These are phyloP conservation scores for Sarcophaga bullata DNA, from an alignment of 1,140 invertebrate species.

Conservation along the genomic window DNA sequence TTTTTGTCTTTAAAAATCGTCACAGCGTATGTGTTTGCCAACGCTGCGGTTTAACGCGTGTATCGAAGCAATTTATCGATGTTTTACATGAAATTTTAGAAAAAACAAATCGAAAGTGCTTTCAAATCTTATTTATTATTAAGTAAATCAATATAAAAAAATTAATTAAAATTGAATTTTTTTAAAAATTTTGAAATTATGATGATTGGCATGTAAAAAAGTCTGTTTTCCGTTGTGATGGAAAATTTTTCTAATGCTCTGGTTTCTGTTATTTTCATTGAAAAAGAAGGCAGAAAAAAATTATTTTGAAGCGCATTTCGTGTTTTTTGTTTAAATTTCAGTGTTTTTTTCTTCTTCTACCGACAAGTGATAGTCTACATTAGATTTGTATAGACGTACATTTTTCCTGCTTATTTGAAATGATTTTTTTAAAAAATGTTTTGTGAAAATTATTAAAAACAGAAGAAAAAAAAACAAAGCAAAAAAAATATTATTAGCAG, in stretches of 20 bases:
- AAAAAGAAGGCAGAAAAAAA: no score
- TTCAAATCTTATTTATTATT: background rate
- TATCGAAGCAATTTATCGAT: background rate
- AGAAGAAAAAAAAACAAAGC: no score
- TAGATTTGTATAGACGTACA: background rate
- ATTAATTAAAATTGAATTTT: background rate
- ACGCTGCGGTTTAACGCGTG: background rate
- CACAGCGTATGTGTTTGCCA: slow-evolving; percentile 10
- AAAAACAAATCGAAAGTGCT: background rate
- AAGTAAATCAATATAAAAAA: background rate
- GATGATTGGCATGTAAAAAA: slow-evolving; percentile 1
- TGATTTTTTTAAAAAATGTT: background rate
- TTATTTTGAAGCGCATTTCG: no score
- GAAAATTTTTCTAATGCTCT: background rate
- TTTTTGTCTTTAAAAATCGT: slow-evolving; percentile 35
- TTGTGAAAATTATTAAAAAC: background rate
- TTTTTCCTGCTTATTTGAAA: background rate
- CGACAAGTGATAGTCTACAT: background rate
- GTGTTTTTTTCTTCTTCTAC: no score
- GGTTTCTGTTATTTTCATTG: no score
- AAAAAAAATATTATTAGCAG: no score
- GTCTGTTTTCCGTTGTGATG: background rate
- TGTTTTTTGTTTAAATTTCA: no score
- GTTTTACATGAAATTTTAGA: background rate
- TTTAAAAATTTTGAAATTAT: background rate